Evolutionary conservation across 2,113 vertebrate species (phyloP), one percentile per base, ranked within the genome.

Genomic region (Tamias sibiricus): DNA sequence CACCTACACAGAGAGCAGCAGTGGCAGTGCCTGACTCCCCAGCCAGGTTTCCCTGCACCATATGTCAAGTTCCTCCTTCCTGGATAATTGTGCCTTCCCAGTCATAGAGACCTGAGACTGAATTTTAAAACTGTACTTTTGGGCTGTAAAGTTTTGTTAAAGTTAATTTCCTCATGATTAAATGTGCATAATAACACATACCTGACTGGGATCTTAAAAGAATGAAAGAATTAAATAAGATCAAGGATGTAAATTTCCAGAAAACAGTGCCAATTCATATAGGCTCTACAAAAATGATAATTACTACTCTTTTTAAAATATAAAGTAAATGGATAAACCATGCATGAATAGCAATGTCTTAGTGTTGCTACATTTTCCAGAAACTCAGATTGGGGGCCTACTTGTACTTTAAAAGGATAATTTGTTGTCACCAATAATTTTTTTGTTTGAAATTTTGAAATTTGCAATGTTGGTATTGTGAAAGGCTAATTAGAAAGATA

Each of bases 191-290:
- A 75, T 40, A 57, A 68, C 47, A 37, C 4, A 28, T 90, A 35
- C 42, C 79, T 62, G 30, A 52, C 24, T 44, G 3, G 1, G 52
- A 62, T 96, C 32, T 74, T 86, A 32, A 97, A 94, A 91, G 16
- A 68, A 91, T 37, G 82, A 94, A 95, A 81, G 35, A 26, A 77
- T 72, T 79, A 71, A 83, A 42, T 44, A 91, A 88, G 14, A 81
- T 68, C 19, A 91, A 88, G 28, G 22, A n/a, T 87, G 2, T 62
- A 57, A 79, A 86, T 37, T 66, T 91, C 16, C 57, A 89, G 30
- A 77, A 88, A 89, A 54, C 6, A 35, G 54, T 44, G 3, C 11
- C 14, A 26, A 28, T 26, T 22, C 10, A 81, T 54, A 62, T 0
- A 62, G 20, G 1, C 14, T 81, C 44, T 69, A 76, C 68, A 59